Base-by-base conservation (phyloP, 2,113 vertebrate species). In the Epinephelus fuscoguttatus region DNA sequence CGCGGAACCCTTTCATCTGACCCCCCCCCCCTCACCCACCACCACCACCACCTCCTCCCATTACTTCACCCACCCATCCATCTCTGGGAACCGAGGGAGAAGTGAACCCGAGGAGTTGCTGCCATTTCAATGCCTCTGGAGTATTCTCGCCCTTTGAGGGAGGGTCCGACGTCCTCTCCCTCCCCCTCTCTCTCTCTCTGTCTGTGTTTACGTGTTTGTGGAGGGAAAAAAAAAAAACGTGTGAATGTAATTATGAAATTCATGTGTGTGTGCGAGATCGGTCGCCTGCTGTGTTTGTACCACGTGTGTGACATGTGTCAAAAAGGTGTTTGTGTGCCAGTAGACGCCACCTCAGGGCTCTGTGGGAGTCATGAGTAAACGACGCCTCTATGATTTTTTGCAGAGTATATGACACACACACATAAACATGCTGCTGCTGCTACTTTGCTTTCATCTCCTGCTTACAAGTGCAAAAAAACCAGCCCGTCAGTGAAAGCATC, bases 1-100 rank as follows among this genome's bases (percentile, higher is more conserved):
- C 95, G 27, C 89, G 92, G 81, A 96, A 96, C 73, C 95, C 95
- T 89, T 96, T 96, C 93, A 96, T 96, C 94, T 96, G 94, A 96
- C 33, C 10, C 68, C 67, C 40, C 27, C 8, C 8, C 13, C n/a
- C 11, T 0, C 30, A 0, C 30, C 30, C 30, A 30, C 30, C 30
- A 30, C 30, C 30, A 30, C 30, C 30, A 30, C 8, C 23, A 25
- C 9, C 37, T 18, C 21, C 21, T 2, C 17, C 17, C 57, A 18
- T 27, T 4, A 6, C 23, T 4, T 57, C 66, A 23, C 70, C 60
- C 68, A 47, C 25, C 64, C 70, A 52, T 59, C 14, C 80, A 62
- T 70, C 86, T 85, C 85, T 75, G 80, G 75, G 83, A 82, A 78
- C 70, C 12, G 30, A 87, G 69, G 63, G 84, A 88, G 78, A 70